phyloP scores from a whole-genome alignment of 2,797 vertebrate species.

The Brachyalestes nurse region DNA sequence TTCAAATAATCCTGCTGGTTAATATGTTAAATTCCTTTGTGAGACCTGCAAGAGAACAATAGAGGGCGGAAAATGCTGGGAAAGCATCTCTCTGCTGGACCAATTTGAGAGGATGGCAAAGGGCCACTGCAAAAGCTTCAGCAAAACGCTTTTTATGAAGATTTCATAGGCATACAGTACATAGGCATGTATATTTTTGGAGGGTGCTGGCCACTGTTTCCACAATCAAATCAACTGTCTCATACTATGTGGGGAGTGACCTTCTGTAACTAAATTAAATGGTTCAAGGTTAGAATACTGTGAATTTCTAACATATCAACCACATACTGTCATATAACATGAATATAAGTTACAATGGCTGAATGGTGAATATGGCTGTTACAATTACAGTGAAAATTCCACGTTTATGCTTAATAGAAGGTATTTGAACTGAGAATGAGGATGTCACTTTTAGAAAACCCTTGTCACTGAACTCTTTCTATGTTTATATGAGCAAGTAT shows the following conservation, averaged over 20 bases:
- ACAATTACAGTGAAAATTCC: too few relatives aligned
- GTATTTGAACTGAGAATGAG: too few relatives aligned
- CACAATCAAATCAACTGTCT: background rate
- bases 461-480: background rate
- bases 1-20: background rate
- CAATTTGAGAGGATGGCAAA: background rate
- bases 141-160: background rate
- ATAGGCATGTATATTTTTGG: background rate
- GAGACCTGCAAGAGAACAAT: background rate
- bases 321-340: background rate
- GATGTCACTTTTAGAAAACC: background rate
- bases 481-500: background rate
- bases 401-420: too few relatives aligned
- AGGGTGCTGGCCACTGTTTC: too few relatives aligned
- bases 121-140: background rate
- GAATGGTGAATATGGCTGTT: too few relatives aligned
- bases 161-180: background rate
- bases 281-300: background rate
- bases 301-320: conserved; percentile 4
- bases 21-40: background rate
- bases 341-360: background rate
- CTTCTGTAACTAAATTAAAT: background rate
- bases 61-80: background rate
- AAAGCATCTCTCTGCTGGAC: background rate
- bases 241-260: background rate